These are phyloP conservation scores for Meandrina meandrites DNA, from an alignment of 92 coral and sea anemone genomes.

Conservation along the genomic window DNA sequence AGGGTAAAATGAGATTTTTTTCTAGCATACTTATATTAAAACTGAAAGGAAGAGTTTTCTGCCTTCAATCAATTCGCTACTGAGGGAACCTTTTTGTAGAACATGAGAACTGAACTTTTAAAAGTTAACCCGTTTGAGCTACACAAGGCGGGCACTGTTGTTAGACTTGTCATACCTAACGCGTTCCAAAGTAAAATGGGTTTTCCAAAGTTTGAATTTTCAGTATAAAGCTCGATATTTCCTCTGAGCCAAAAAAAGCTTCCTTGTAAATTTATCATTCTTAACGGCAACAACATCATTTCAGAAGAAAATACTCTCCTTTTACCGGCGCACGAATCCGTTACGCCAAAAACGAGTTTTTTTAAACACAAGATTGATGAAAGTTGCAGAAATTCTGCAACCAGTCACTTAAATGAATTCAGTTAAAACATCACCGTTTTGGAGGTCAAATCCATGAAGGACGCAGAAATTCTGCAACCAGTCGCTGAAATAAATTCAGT, in stretches of 20 bases:
- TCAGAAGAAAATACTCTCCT: neutral
- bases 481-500: too few species aligned
- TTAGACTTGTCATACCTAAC: too few species aligned
- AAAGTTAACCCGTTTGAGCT: too few species aligned
- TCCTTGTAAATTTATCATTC: neutral
- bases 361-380: neutral
- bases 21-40: too few species aligned
- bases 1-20: too few species aligned
- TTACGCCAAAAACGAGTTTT: too few species aligned
- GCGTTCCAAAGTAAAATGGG: neutral
- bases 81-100: too few species aligned
- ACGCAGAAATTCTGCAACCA: neutral
- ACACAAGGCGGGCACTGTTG: too few species aligned
- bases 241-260: neutral
- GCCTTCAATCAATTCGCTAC: too few species aligned
- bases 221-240: neutral
- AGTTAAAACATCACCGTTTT: neutral
- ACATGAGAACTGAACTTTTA: too few species aligned
- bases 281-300: neutral
- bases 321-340: neutral
- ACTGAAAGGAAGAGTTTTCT: too few species aligned
- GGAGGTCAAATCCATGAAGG: neutral
- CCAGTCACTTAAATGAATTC: neutral
- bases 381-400: neutral
- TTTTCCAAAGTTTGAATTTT: neutral